Evolutionary conservation across 2,797 vertebrate species (phyloP), one percentile per base, ranked within the genome.

Genomic region (Sarcoramphus papa): DNA sequence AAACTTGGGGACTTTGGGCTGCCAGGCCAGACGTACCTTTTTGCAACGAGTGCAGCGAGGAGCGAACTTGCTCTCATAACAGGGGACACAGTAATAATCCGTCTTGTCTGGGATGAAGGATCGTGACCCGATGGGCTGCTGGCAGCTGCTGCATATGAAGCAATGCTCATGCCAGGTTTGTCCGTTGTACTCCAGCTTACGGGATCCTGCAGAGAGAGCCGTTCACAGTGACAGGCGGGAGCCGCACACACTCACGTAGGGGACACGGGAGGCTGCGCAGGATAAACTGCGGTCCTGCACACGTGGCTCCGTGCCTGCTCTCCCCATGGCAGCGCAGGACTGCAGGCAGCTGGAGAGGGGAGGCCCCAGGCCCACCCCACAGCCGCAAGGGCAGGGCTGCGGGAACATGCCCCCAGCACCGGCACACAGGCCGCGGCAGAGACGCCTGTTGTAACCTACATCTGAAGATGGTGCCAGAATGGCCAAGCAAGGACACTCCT

Each of bases 61-160:
- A n/a, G 99, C 99, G 0, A 99, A 99, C 98, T 99, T 99, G 98
- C 99, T 99, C 98, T 99, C 99, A 0, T 99, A 99, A 96, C 99
- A 99, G 93, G 99, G 96, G 74, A 99, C 99, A 19, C 99, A 99
- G 98, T 99, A 99, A 98, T 99, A 99, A 79, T 99, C 99, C 33
- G 99, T 99, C 96, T 99, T 99, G 97, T 99, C 99, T 1, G 99
- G 99, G 97, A 99, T 99, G 96, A 99, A 99, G 95, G 99, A 99
- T 50, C 99, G 99, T 3, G 99, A 99, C 68, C 99, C 99, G 9
- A 99, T 99, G 9, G 99, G 99, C 98, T 99, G 99, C 95, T 99
- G 98, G 96, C 99, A 99, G 98, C 99, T 99, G 97, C 99, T 99
- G 98, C 99, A 99, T 87, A 99, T 98, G 97, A 99, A 99, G 97